Percentiles rank a stretch among this genome's conserved stretches.
These are phyloP conservation scores for Lymantria monacha DNA, from an alignment of 2,888 invertebrate genomes.

Conservation along the genomic window DNA sequence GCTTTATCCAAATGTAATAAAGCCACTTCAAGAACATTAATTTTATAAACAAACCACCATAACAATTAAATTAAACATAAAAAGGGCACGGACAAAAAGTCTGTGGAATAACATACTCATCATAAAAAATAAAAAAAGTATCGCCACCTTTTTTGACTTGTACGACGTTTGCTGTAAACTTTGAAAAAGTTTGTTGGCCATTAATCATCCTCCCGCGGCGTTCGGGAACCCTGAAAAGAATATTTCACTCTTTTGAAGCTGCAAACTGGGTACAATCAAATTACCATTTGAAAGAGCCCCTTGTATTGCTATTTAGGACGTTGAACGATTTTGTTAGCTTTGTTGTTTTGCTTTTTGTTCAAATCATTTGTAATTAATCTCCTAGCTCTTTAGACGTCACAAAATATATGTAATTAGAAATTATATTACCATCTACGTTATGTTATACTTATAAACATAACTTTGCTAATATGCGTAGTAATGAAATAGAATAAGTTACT, in stretches of 20 bases:
- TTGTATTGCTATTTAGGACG: conserved; percentile 62
- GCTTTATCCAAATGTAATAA: too few relatives aligned
- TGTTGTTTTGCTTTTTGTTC: conserved; percentile 43
- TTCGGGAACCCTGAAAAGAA: conserved; percentile 68
- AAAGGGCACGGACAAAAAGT: too few relatives aligned
- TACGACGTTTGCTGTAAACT: conserved; percentile 39
- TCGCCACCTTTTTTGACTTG: conserved; percentile 33
- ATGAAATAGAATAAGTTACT: too few relatives aligned
- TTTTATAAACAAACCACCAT: too few relatives aligned
- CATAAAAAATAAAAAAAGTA: too few relatives aligned
- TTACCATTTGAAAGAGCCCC: conserved; percentile 72
- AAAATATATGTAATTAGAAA: conserved; percentile 5
- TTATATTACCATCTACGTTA: neutral
- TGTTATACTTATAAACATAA: too few relatives aligned
- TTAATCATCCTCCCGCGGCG: conserved; percentile 70
- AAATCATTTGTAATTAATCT: conserved; percentile 31
- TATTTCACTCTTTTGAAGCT: conserved; percentile 74
- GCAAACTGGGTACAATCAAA: conserved; percentile 74
- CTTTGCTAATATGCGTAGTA: too few relatives aligned
- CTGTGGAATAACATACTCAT: too few relatives aligned
- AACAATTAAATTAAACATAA: too few relatives aligned
- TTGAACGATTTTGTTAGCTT: conserved; percentile 58
- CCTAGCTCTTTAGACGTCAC: conserved; percentile 16
- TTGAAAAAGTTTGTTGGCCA: conserved; percentile 58
- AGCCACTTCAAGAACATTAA: too few relatives aligned